Percentiles rank a stretch among this genome's conserved stretches.
Conservation (phyloP, 2,888 invertebrate species). For the Mesoligia furuncula region DNA sequence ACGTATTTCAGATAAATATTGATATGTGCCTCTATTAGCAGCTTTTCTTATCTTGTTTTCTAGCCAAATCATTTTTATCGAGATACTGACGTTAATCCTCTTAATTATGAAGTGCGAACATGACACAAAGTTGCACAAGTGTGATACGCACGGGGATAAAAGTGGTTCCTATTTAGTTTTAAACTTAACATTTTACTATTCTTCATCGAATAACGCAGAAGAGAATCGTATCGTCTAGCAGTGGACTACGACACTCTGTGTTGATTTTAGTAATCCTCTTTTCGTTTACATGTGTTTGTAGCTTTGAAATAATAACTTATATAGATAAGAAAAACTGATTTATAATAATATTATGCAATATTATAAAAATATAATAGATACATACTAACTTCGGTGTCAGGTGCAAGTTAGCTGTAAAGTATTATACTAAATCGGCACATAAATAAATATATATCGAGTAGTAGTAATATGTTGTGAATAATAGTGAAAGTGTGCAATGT, state of each 20-base stretch:
- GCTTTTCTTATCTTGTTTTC: slow-evolving; percentile 53
- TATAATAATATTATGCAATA: slow-evolving; percentile 24
- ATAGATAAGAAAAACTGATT: slow-evolving; percentile 55
- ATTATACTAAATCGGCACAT: slow-evolving; percentile 75
- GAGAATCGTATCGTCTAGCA: neutral
- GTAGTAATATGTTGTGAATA: slow-evolving; percentile 66
- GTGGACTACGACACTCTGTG: too few species aligned
- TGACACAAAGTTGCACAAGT: neutral
- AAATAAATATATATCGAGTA: slow-evolving; percentile 62
- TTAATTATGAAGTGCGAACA: neutral
- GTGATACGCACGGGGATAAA: neutral
- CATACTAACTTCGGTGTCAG: slow-evolving; percentile 53
- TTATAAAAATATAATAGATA: slow-evolving; percentile 38
- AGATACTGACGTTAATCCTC: too few species aligned
- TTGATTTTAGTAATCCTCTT: neutral
- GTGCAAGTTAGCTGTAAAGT: slow-evolving; percentile 52
- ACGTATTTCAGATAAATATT: slow-evolving; percentile 65
- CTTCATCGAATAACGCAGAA: neutral
- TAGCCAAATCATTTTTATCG: neutral
- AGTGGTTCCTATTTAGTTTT: neutral
- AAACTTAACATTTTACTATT: neutral
- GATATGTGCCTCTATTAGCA: slow-evolving; percentile 70
- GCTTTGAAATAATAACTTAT: neutral
- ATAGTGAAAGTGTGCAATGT: slow-evolving; percentile 86
- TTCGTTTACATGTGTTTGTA: neutral